These are phyloP conservation scores for Myotis pilosus DNA, from an alignment of 2,797 vertebrate genomes.

Conservation along the genomic window DNA sequence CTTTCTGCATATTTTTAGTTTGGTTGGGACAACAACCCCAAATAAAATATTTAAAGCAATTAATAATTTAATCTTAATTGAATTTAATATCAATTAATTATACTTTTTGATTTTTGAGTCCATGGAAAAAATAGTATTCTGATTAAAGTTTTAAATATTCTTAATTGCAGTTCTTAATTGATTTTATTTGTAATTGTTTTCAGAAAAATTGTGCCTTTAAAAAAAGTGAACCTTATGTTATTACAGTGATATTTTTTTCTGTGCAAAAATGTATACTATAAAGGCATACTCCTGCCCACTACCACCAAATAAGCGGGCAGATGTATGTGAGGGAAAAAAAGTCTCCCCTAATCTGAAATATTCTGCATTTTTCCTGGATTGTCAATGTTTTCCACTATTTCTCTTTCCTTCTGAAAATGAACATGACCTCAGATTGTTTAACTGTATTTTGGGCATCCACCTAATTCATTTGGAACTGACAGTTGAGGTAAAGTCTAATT, in stretches of 20 bases:
- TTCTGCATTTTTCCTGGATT: not conserved
- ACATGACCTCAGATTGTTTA: not conserved
- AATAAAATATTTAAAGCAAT: slow-evolving; percentile 35
- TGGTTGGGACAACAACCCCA: not conserved
- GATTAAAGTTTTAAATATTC: slow-evolving; percentile 23
- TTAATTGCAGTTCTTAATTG: not conserved
- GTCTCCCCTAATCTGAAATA: not conserved
- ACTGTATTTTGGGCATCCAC: not conserved
- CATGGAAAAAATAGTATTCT: not conserved
- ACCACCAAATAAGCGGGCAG: not conserved
- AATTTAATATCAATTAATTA: slow-evolving; percentile 15
- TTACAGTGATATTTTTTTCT: not conserved
- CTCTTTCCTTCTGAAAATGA: not conserved
- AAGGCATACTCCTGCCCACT: not conserved
- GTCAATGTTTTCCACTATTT: not conserved
- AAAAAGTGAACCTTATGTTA: not conserved
- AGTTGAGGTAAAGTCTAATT: slow-evolving; percentile 15
- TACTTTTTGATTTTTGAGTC: slow-evolving; percentile 14
- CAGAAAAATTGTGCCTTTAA: not conserved
- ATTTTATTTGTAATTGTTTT: not conserved
- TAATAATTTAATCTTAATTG: slow-evolving; percentile 35
- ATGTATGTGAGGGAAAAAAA: not conserved
- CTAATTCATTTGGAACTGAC: slow-evolving; percentile 2
- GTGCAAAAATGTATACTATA: not conserved
- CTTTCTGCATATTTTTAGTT: slow-evolving; percentile 41